Conservation (phyloP, 1,140 invertebrate species). For the Acromyrmex heyeri region DNA sequence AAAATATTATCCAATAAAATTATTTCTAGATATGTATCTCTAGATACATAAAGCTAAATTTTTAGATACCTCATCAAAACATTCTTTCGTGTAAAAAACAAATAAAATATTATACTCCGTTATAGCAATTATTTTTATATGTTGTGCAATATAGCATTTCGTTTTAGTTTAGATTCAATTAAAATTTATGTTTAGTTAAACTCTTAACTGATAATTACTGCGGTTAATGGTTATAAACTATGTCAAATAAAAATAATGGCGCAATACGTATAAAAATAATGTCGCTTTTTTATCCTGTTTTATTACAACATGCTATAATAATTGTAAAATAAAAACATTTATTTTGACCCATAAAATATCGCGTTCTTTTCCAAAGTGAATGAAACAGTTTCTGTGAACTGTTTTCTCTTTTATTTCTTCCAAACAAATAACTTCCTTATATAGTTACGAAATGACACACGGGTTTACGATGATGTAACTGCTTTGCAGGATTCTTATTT, state of each 20-base stretch:
- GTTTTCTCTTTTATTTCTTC: conserved; percentile 27
- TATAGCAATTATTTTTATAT: no score
- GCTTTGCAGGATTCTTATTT: conserved; percentile 38
- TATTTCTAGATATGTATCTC: no score
- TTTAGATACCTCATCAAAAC: no score
- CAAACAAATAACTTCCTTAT: conserved; percentile 50
- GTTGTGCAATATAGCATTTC: background rate
- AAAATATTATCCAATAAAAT: no score
- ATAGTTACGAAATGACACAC: conserved; percentile 33
- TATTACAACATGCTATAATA: background rate
- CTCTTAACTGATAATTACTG: background rate
- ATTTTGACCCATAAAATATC: conserved; percentile 42
- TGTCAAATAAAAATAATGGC: background rate
- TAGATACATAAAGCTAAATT: no score
- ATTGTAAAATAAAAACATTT: conserved; percentile 40
- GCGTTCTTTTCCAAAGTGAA: background rate
- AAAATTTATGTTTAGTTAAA: background rate
- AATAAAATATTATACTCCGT: background rate
- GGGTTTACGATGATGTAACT: conserved; percentile 23
- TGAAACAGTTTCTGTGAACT: conserved; percentile 35
- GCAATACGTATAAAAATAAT: conserved; percentile 6
- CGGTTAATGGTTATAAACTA: background rate
- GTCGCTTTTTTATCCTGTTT: background rate
- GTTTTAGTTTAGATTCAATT: background rate
- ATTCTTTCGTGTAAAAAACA: no score